Base-by-base conservation (phyloP, 1,140 invertebrate species). In the Lamellibrachia luymesi region DNA sequence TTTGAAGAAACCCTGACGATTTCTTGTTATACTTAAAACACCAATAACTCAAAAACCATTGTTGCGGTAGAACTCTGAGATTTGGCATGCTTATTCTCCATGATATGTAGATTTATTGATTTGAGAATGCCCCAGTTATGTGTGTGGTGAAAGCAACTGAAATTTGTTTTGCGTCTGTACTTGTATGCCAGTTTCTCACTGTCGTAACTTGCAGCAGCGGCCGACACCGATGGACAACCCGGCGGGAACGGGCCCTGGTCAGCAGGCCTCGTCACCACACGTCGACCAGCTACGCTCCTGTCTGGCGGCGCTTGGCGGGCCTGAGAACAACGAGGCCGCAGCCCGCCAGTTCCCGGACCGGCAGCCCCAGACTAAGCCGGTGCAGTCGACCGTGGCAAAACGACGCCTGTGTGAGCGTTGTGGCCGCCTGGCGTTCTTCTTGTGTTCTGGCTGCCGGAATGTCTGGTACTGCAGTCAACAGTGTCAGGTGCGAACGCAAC, bases 391-490 rank as follows among this genome's bases (percentile, higher is more conserved):
- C 64, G 64, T 80, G 64, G 64, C 64, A 2, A 80, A 80, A 17
- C 64, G 64, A 22, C 64, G 64, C 2, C 5, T 80, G 64, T 80
- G 64, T 17, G 8, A 80, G 13, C 64, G 64, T 4, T 80, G 64
- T 22, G 17, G 64, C 64, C 13, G 64, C 64, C 4, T 80, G 6
- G 64, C 64, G 64, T 80, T 80, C 64, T 80, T 80, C 64, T 22
- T 80, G 13, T 80, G 64, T 22, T 80, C 64, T 22, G 64, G 64
- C 64, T 80, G 64, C 64, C 13, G 64, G 64, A 80, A 80, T 22
- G 64, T 80, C 64, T 80, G 64, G 64, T 80, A 80, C 64, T 80
- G 64, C 64, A 80, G 64, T 80, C 64, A 80, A 80, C 64, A 80
- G 2, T 80, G 64, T 80, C 64, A 80, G 64, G 64, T 80, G 13